phyloP scores from a whole-genome alignment of 2,888 invertebrate genomes.

The Stenodema calcarata region DNA sequence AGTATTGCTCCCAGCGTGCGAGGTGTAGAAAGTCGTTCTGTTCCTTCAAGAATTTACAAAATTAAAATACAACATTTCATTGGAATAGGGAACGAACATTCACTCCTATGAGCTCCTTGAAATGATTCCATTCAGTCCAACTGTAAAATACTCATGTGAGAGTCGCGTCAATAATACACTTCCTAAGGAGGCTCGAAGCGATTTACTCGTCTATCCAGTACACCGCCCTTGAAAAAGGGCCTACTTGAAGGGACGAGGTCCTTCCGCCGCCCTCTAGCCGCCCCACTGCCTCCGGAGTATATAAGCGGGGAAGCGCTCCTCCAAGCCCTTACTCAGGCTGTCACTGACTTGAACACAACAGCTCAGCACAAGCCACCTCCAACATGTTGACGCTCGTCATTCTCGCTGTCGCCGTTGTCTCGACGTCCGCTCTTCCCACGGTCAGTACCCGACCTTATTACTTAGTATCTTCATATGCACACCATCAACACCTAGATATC shows the following conservation, averaged over 20 bases:
- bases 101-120: no score
- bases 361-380: background rate
- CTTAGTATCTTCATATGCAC: background rate
- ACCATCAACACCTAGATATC: background rate
- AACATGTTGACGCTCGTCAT: constrained; percentile 38
- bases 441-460: constrained; percentile 20
- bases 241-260: background rate
- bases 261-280: background rate
- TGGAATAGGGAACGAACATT: no score
- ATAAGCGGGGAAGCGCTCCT: constrained; percentile 15
- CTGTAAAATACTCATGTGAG: no score
- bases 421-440: constrained; percentile 34
- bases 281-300: background rate
- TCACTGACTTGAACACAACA: background rate
- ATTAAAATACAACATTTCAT: no score
- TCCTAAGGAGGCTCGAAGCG: background rate
- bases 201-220: background rate
- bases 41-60: no score
- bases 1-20: no score
- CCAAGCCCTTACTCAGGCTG: constrained; percentile 29
- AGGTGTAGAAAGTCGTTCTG: no score
- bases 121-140: no score
- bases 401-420: constrained; percentile 38
- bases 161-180: background rate
- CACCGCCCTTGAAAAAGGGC: background rate